These are phyloP conservation scores for Notiomystis cincta DNA, from an alignment of 2,113 vertebrate species.

Conservation along the genomic window DNA sequence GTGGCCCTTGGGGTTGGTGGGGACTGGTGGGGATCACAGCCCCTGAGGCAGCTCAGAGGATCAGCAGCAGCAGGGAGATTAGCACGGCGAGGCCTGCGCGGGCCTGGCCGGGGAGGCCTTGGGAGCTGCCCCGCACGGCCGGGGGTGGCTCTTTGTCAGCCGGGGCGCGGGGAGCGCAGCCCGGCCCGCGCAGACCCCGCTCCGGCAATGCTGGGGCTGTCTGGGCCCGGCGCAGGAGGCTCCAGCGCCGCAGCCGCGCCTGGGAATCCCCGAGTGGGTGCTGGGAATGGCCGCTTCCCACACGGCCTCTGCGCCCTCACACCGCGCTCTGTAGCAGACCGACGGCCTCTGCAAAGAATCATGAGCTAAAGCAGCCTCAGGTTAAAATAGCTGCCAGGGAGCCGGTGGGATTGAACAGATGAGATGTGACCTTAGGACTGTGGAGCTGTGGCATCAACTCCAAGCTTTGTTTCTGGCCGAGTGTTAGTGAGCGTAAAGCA, in stretches of 20 bases:
- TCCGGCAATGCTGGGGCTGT: not conserved
- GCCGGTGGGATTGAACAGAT: not conserved
- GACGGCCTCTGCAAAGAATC: not conserved
- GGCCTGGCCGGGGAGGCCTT: not conserved
- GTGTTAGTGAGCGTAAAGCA: not conserved
- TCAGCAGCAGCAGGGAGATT: not conserved
- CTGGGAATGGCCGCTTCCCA: accelerated
- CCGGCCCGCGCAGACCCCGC: too few relatives aligned
- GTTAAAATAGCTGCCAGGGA: not conserved
- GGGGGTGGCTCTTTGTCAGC: accelerated
- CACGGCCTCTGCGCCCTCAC: not conserved
- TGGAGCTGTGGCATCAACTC: not conserved
- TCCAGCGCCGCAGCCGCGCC: not conserved
- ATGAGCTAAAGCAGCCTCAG: not conserved
- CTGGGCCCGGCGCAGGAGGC: not conserved
- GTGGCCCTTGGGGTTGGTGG: not conserved
- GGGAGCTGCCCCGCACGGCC: accelerated
- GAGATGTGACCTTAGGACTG: not conserved
- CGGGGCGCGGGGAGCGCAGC: not conserved
- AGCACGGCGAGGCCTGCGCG: not conserved
- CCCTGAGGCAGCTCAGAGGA: not conserved
- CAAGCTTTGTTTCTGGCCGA: not conserved
- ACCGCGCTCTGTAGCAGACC: accelerated
- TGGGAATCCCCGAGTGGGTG: accelerated
- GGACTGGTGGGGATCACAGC: not conserved